These are phyloP conservation scores for Otus sunia DNA, from an alignment of 2,113 vertebrate species.

Conservation along the genomic window DNA sequence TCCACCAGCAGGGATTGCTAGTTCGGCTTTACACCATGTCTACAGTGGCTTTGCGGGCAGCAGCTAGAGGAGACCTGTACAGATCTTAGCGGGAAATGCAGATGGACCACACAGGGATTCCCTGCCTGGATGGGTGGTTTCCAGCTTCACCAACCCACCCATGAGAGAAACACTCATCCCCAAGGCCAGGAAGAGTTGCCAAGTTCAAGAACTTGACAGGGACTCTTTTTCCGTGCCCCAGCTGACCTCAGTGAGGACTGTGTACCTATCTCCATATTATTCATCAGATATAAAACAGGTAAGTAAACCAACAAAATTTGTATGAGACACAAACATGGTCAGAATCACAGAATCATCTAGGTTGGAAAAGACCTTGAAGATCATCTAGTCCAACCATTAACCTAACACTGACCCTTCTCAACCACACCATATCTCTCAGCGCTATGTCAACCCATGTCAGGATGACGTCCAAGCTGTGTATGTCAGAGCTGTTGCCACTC, in stretches of 20 bases:
- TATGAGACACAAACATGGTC: not conserved
- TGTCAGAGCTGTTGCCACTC: not conserved
- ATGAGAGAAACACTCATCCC: accelerated
- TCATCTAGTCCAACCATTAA: no score
- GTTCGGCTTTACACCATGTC: accelerated
- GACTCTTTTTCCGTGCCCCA: not conserved
- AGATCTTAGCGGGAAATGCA: not conserved
- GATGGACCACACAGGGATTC: not conserved
- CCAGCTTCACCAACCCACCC: not conserved
- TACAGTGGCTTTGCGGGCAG: not conserved
- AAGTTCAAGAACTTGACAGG: not conserved
- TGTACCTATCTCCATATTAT: not conserved
- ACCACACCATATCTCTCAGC: no score
- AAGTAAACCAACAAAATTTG: not conserved
- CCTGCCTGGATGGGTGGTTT: not conserved
- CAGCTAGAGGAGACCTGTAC: not conserved
- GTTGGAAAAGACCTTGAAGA: no score
- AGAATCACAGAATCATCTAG: no score
- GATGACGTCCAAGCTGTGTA: not conserved
- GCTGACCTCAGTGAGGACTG: not conserved
- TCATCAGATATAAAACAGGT: not conserved
- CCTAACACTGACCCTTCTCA: no score
- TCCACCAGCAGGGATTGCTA: not conserved
- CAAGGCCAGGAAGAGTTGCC: not conserved
- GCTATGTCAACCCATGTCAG: no score